Evolutionary conservation across 2,113 vertebrate genomes (phyloP).

Genomic region (Sinocyclocheilus rhinocerous): DNA sequence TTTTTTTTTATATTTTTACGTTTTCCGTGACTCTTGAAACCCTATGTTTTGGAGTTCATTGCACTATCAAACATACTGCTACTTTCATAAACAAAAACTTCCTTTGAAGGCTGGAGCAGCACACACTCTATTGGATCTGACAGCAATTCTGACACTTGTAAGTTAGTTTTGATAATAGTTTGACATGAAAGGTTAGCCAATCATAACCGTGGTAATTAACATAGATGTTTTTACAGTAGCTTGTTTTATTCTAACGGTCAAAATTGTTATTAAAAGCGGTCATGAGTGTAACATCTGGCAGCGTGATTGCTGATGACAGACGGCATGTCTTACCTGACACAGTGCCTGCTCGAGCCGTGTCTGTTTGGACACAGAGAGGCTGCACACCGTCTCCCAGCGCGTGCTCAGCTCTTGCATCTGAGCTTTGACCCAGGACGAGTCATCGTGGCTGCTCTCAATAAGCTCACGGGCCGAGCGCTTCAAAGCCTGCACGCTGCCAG

Average conservation of each 20-base stretch:
- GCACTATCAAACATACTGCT: too few relatives aligned
- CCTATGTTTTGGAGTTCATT: too few relatives aligned
- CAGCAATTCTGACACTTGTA: too few relatives aligned
- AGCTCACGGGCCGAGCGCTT: conserved; percentile 93
- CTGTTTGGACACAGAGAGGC: conserved; percentile 94
- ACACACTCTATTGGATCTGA: too few relatives aligned
- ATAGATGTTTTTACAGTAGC: background rate
- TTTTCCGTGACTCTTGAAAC: too few relatives aligned
- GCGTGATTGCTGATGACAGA: background rate
- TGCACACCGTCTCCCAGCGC: conserved; percentile 95
- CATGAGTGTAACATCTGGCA: too few relatives aligned
- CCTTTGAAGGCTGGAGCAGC: too few relatives aligned
- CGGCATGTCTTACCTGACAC: conserved; percentile 79
- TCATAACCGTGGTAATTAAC: background rate
- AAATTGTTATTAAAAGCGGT: background rate
- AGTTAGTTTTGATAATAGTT: too few relatives aligned
- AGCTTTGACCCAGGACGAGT: conserved; percentile 96
- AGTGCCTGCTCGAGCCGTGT: conserved; percentile 90
- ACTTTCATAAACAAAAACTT: too few relatives aligned
- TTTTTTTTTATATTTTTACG: too few relatives aligned
- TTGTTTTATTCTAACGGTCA: background rate
- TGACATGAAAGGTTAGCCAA: background rate
- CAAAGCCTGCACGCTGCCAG: conserved; percentile 90
- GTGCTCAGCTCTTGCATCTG: conserved; percentile 96
- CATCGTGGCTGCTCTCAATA: conserved; percentile 88